Evolutionary conservation across 2,797 vertebrate genomes (phyloP).

Genomic region (Anguilla marmorata): DNA sequence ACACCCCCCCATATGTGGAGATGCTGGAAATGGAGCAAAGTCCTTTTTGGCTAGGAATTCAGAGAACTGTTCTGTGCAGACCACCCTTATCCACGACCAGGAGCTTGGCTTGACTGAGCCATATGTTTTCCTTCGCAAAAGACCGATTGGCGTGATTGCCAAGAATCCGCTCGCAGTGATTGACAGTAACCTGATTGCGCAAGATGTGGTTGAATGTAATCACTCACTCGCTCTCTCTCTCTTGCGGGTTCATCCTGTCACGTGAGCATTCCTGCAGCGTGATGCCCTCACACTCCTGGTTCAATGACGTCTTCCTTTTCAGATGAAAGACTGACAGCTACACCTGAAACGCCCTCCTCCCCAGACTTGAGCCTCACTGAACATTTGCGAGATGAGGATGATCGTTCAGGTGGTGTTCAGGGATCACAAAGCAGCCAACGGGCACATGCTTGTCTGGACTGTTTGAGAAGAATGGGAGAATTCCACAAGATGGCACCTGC

Average conservation of each 20-base stretch:
- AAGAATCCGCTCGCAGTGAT: background rate
- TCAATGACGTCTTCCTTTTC: background rate
- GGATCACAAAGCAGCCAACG: background rate
- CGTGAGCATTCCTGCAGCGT: background rate
- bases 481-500: background rate
- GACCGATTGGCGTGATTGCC: background rate
- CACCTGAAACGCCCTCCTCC: background rate
- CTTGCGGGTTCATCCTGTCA: background rate
- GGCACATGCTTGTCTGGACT: background rate
- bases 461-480: background rate
- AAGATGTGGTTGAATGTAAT: background rate
- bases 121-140: background rate
- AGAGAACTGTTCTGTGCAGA: background rate
- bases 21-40: background rate
- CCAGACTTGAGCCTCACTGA: background rate
- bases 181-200: background rate
- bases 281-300: background rate
- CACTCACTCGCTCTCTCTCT: background rate
- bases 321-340: background rate
- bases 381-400: background rate
- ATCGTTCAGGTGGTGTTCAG: background rate
- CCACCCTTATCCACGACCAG: background rate
- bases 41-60: background rate
- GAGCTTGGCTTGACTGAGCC: background rate
- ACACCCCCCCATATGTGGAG: background rate